Base-by-base conservation (phyloP, 2,888 invertebrate genomes). In the Nomada lathburiana region DNA sequence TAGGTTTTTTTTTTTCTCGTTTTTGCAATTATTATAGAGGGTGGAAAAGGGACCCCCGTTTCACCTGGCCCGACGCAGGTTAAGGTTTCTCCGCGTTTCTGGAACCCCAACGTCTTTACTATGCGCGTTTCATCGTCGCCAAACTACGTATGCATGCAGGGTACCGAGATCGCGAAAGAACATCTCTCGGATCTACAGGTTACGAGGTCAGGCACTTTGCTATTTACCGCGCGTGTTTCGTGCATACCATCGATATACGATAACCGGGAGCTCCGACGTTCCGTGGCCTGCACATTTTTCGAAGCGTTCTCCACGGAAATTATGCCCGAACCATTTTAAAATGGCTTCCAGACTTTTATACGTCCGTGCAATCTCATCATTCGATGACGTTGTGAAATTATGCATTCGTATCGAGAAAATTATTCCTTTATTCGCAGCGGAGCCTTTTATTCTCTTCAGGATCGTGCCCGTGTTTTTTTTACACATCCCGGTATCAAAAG, bases 171-270 rank as follows among this genome's bases (percentile, higher is more conserved):
- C 59, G 60, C 36, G 69, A 2, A 42, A 20, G 67, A 60, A 50
- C 67, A 71, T 80, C 82, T 80, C 71, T 70, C 18, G 47, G 80
- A 82, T 75, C 80, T 75, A 75, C 75, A 36, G 80, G 82, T 80
- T 68, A 82, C 57, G 68, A 23, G 82, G 82, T 75, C 82, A 72
- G 52, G 62, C 59, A 73, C 55, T 82, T 82, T 57, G 78, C 75
- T 71, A 82, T 82, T 80, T 82, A 62, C 57, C 68, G 72, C 82
- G 53, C 72, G 72, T 65, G 74, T 60, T 53, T 60, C 29, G 42
- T 44, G 18, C 47, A 57, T 52, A 63, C 57, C 62, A 68, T 73
- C 57, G 80, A 75, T 65, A 68, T 42, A 53, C 70, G 80, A 82
- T 82, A 70, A 74, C 60, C 81, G 50, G 18, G 23, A 20, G 16